Conservation (phyloP, 1,140 invertebrate species). For the Aphis craccivora region DNA sequence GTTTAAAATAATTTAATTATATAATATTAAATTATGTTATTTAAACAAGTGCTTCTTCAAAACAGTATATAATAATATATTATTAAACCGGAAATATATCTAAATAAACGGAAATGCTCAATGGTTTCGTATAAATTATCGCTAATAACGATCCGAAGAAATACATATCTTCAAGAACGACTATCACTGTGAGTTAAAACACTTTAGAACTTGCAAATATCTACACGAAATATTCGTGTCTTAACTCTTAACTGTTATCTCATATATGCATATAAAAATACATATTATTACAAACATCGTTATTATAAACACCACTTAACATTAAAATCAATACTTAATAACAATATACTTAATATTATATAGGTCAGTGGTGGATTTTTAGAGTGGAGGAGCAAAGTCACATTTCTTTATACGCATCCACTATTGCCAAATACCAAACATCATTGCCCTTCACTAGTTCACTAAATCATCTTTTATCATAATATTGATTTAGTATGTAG, state of each 20-base stretch:
- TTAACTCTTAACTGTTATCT: neutral
- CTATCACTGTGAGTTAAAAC: neutral
- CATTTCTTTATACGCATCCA: neutral
- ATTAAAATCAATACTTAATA: neutral
- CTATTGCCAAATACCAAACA: neutral
- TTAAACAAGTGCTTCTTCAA: neutral
- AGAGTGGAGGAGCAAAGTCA: neutral
- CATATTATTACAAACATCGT: neutral
- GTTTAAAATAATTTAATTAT: neutral
- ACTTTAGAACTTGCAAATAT: neutral
- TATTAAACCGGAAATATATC: neutral
- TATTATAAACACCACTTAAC: neutral
- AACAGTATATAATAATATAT: neutral
- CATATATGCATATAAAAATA: neutral
- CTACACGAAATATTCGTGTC: neutral
- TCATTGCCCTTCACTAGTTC: neutral
- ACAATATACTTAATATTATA: constrained; percentile 11
- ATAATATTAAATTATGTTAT: neutral
- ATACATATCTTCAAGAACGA: neutral
- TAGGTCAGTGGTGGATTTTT: neutral
- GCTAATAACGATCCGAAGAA: neutral
- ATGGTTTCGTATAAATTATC: neutral
- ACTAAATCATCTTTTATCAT: neutral
- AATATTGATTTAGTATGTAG: neutral
- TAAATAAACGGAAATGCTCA: neutral